Conservation (phyloP, 2,113 vertebrate genomes). For the Cyanoliseus patagonus region DNA sequence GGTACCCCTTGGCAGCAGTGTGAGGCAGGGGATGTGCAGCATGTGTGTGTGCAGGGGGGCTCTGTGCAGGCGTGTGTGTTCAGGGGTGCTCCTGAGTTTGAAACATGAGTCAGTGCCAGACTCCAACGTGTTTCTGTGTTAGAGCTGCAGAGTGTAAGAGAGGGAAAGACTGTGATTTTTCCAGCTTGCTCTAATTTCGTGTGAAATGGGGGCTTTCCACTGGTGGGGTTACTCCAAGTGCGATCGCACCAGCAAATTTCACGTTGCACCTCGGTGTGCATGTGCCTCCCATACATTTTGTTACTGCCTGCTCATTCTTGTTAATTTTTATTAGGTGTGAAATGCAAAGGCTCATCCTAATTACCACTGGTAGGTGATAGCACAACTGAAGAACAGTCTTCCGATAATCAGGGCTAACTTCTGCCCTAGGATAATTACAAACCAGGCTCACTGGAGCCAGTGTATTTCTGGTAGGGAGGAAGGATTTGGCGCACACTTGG, state of each 20-base stretch:
- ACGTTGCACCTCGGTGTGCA: accelerated
- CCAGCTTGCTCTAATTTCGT: background rate
- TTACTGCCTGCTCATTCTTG: background rate
- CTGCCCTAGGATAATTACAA: background rate
- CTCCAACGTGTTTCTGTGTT: background rate
- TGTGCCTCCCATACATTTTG: background rate
- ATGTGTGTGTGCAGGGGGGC: background rate
- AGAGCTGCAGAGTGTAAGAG: background rate
- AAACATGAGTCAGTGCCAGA: background rate
- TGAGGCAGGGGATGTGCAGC: background rate
- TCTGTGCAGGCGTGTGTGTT: accelerated
- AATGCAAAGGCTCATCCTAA: background rate
- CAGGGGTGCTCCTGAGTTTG: background rate
- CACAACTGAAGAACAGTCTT: background rate
- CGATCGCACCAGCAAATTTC: background rate
- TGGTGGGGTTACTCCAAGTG: background rate
- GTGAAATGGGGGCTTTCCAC: background rate
- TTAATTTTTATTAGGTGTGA: slow-evolving; percentile 3
- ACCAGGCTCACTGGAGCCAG: background rate
- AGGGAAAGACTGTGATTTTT: background rate
- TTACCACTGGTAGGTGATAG: background rate
- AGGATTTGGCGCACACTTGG: background rate
- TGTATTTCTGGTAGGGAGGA: background rate
- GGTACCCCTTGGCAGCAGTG: background rate
- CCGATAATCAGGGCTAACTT: background rate